Evolutionary conservation across 2,888 invertebrate species (phyloP).

Genomic region (Cyrtodaria siliqua): DNA sequence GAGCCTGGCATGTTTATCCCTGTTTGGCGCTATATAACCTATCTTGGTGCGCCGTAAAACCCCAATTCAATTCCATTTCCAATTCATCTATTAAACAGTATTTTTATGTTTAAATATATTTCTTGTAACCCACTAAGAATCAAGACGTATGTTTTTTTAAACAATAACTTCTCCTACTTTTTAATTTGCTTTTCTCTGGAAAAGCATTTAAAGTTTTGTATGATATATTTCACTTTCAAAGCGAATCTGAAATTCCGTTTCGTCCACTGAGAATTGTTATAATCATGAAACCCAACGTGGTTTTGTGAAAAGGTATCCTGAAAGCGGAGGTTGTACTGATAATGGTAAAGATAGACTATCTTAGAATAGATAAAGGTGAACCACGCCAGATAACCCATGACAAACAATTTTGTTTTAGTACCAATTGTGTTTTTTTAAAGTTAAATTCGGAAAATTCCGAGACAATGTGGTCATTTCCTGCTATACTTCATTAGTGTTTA

Average conservation of each 20-base stretch:
- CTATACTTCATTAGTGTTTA: too few relatives aligned
- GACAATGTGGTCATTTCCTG: too few relatives aligned
- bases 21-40: too few relatives aligned
- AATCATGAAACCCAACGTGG: constrained; percentile 8
- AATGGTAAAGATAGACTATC: constrained; percentile 20
- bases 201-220: background rate
- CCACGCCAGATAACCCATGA: constrained; percentile 19
- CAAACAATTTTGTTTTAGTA: constrained; percentile 21
- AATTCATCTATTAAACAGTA: too few relatives aligned
- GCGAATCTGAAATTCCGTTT: constrained; percentile 22
- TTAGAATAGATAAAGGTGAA: constrained; percentile 5
- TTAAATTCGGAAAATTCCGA: constrained; percentile 5
- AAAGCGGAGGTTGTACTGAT: constrained; percentile 5
- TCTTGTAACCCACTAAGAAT: too few relatives aligned
- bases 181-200: too few relatives aligned
- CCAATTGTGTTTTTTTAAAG: constrained; percentile 10
- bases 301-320: background rate
- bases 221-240: background rate
- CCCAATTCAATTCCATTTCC: too few relatives aligned
- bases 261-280: constrained; percentile 24
- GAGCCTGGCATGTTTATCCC: too few relatives aligned
- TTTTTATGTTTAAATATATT: too few relatives aligned
- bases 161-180: too few relatives aligned
- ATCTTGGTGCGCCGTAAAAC: too few relatives aligned
- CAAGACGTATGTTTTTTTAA: too few relatives aligned